Base-by-base conservation (phyloP, 2,888 invertebrate species). In the Trileptium ribeirensis region DNA sequence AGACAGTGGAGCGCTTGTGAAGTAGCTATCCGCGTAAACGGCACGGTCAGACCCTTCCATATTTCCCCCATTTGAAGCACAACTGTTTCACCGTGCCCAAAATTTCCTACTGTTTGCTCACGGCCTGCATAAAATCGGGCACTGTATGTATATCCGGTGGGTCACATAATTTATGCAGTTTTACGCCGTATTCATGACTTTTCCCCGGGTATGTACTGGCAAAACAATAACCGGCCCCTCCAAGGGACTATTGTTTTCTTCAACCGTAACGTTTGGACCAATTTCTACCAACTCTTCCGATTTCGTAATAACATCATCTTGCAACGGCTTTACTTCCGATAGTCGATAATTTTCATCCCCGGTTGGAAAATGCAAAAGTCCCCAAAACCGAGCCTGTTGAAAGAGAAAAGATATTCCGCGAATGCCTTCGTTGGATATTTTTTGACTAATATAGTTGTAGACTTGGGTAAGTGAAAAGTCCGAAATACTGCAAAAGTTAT, bases 181-280 rank as follows among this genome's bases (percentile, higher is more conserved):
- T 70, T n/a, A 70, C 31, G 29, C 70, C 70, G 36, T 70, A 70
- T 29, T 70, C 36, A 36, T 70, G 70, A n/a, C 70, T 3, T 70
- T 70, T 70, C 31, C 70, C 70, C 8, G n/a, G 70, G 70, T 8
- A 70, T 19, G 36, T 70, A 70, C 31, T 70, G 70, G n/a, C 70
- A 36, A 70, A 70, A 70, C 8, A 70, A 15, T 36, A 70, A 70
- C 15, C 70, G 70, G 15, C 70, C 70, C 8, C 70, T 31, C 70
- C 70, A 70, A n/a, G 70, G 70, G 36, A 70, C 36, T 36, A 70
- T 70, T 31, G 70, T n/a, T 33, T 36, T 70, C 70, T 33, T 70
- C 70, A 36, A 70, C 36, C 15, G 36, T 36, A 36, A 3, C 8
- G 15, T 70, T 29, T 29, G 15, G 8, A 8, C 70, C 70, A 29